Conservation (phyloP, 2,113 vertebrate species). For the Hippopotamus amphibius region DNA sequence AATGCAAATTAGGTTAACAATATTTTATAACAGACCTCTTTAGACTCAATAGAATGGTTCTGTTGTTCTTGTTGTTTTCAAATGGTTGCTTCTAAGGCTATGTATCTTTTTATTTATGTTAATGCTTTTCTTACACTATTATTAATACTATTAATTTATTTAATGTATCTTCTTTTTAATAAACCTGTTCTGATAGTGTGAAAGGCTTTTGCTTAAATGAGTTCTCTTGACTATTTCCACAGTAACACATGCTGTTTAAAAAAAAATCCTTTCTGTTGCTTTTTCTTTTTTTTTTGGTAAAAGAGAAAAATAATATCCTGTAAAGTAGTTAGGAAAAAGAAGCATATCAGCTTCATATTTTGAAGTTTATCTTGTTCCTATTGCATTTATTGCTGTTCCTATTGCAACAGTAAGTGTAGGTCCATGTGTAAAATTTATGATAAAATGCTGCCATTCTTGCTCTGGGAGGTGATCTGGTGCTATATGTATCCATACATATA, state of each 20-base stretch:
- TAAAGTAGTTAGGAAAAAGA: not conserved
- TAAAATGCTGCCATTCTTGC: not conserved
- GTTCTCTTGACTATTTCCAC: not conserved
- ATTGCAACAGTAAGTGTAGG: not conserved
- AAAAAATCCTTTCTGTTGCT: not conserved
- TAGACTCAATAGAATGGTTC: not conserved
- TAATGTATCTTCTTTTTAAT: not conserved
- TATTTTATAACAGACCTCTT: not conserved
- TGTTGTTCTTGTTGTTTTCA: not conserved
- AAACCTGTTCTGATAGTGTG: not conserved
- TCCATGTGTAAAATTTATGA: not conserved
- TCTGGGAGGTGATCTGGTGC: not conserved
- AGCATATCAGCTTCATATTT: not conserved
- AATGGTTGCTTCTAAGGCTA: not conserved
- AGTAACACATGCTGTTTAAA: not conserved
- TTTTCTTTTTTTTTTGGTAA: not conserved
- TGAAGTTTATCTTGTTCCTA: not conserved
- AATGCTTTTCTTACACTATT: not conserved
- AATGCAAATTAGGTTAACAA: not conserved
- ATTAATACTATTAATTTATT: not conserved
- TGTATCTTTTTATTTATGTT: not conserved
- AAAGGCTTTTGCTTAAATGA: not conserved
- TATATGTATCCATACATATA: not conserved
- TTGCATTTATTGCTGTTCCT: not conserved
- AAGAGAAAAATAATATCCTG: not conserved